These are phyloP conservation scores for Pseudorhiza aurosa DNA, from an alignment of 30 jellyfish, hydroid and myxozoan genomes.

Conservation along the genomic window DNA sequence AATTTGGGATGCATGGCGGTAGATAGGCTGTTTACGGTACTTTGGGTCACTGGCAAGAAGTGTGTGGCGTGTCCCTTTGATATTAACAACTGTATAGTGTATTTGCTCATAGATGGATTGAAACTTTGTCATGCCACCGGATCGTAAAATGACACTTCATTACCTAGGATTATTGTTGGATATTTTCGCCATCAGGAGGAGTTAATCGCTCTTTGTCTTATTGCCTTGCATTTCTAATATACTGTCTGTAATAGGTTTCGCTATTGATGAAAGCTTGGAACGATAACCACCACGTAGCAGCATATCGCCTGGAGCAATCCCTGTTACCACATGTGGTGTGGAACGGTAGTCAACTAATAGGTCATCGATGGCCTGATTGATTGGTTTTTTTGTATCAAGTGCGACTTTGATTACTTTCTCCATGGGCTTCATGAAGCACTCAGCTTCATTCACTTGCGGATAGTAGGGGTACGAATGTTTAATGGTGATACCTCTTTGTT, in stretches of 20 bases:
- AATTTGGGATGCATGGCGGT: neutral
- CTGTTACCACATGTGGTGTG: conserved; percentile 34
- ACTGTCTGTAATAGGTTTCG: neutral
- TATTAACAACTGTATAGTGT: neutral
- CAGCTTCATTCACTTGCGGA: conserved; percentile 58
- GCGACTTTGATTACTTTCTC: conserved; percentile 35
- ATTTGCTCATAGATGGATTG: conserved; percentile 2
- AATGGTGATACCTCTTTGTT: conserved; percentile 26
- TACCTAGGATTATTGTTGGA: neutral
- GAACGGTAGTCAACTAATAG: conserved; percentile 23
- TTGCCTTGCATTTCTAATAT: neutral
- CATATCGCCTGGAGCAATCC: conserved; percentile 50
- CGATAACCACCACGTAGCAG: conserved; percentile 44
- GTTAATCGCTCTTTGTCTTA: neutral
- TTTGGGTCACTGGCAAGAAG: conserved; percentile 7
- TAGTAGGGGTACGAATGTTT: conserved; percentile 44
- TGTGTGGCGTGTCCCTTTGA: conserved; percentile 2
- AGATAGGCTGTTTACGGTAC: neutral
- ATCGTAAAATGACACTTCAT: neutral
- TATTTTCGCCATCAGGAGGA: neutral
- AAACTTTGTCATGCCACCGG: neutral
- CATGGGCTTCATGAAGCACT: conserved; percentile 52
- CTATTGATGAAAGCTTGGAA: neutral
- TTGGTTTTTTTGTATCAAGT: neutral
- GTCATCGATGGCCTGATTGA: conserved; percentile 3